Conservation (phyloP, 2,113 vertebrate species). For the Tringa solitaria region DNA sequence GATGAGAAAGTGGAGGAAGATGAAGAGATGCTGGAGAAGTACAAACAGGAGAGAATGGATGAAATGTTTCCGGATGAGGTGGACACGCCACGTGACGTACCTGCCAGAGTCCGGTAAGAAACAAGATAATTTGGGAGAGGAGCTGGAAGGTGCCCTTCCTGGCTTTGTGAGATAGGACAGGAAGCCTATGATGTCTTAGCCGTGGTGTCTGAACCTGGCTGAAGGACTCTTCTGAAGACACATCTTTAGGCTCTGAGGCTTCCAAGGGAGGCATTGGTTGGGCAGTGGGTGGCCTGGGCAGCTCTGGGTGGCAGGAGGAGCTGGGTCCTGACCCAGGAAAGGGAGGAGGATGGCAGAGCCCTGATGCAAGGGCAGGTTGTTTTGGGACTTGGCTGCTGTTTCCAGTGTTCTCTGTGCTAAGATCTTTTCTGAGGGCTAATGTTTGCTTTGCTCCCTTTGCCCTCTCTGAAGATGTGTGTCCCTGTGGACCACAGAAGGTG, state of each 20-base stretch:
- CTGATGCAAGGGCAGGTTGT: not conserved
- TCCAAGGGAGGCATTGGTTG: not conserved
- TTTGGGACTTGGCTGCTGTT: not conserved
- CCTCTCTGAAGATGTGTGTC: not conserved
- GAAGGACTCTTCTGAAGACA: slow-evolving; percentile 54
- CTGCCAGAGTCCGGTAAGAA: slow-evolving; percentile 84
- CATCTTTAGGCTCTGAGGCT: slow-evolving; percentile 37
- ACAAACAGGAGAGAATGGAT: slow-evolving; percentile 89
- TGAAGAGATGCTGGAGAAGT: slow-evolving; percentile 85
- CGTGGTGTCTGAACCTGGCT: slow-evolving; percentile 61
- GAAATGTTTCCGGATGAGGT: slow-evolving; percentile 96
- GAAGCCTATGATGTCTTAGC: slow-evolving; percentile 61
- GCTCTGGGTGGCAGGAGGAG: not conserved
- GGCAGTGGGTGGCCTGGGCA: not conserved
- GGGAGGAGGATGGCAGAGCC: not conserved
- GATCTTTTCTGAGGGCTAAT: not conserved
- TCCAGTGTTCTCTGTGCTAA: not conserved
- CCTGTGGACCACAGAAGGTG: not conserved
- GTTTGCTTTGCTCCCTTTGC: not conserved
- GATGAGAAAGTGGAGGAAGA: slow-evolving; percentile 87
- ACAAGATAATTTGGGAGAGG: not conserved
- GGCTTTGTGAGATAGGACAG: not conserved
- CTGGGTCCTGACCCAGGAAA: not conserved
- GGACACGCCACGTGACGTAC: slow-evolving; percentile 86
- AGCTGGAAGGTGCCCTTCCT: not conserved